Conservation (phyloP, 2,888 invertebrate species). For the Drosophila birchii region DNA sequence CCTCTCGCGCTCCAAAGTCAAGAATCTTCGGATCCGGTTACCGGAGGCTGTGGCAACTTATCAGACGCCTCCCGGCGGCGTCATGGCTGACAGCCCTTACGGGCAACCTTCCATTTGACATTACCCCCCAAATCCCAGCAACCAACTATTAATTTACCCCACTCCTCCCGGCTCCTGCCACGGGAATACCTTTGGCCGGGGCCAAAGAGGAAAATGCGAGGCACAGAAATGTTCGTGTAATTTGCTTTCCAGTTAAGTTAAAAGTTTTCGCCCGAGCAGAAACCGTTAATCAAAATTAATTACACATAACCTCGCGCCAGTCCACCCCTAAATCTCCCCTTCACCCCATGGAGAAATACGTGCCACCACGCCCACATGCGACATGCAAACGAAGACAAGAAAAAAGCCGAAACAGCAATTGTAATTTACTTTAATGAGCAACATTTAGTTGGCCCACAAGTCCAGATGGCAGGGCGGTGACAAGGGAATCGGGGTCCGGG, state of each 20-base stretch:
- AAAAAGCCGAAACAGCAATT: conserved; percentile 62
- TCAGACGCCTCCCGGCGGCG: conserved; percentile 11
- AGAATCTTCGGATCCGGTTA: conserved; percentile 6
- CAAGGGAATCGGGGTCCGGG: conserved; percentile 12
- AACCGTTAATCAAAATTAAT: conserved; percentile 80
- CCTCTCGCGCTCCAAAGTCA: not conserved
- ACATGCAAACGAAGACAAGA: conserved; percentile 68
- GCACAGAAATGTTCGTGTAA: conserved; percentile 39
- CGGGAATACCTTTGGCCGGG: conserved; percentile 14
- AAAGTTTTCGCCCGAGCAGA: conserved; percentile 62
- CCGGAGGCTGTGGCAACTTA: conserved; percentile 23
- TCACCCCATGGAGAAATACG: conserved; percentile 17
- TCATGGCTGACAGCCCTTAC: conserved; percentile 34
- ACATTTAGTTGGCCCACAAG: conserved; percentile 69
- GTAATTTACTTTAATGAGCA: conserved; percentile 79
- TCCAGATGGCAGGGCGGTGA: conserved; percentile 26
- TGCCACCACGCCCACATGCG: conserved; percentile 71
- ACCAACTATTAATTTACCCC: conserved; percentile 21
- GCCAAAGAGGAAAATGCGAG: conserved; percentile 30
- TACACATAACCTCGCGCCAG: conserved; percentile 57
- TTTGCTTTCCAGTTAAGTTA: conserved; percentile 58
- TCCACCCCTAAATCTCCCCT: conserved; percentile 7
- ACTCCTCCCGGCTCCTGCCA: not conserved
- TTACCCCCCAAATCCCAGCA: conserved; percentile 41
- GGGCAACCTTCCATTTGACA: conserved; percentile 44